phyloP scores from a whole-genome alignment of 2,113 vertebrate species.

The Melanocharis versteri region DNA sequence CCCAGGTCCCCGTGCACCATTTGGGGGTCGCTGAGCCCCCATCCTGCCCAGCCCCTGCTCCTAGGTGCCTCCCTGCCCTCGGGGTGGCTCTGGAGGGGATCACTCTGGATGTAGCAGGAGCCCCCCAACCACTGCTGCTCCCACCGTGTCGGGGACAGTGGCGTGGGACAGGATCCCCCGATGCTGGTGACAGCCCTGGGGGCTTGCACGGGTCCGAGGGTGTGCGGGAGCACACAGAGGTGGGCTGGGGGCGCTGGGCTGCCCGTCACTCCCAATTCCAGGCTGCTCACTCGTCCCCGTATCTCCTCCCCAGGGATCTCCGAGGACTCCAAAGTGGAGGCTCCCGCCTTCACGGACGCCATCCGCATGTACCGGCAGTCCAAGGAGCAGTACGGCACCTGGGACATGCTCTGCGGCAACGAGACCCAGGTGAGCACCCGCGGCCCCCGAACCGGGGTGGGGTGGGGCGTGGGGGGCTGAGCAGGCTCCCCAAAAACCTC shows the following conservation, averaged over 20 bases:
- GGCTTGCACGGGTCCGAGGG: fast-evolving
- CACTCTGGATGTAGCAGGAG: not conserved
- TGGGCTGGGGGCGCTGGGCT: not conserved
- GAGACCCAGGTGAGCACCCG: constrained; percentile 81
- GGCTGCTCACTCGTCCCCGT: not conserved
- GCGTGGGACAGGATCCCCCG: too few relatives aligned
- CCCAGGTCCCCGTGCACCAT: fast-evolving
- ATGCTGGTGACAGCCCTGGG: fast-evolving
- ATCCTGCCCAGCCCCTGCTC: too few relatives aligned
- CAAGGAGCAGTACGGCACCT: constrained; percentile 89
- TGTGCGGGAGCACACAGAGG: fast-evolving
- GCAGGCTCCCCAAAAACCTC: not conserved
- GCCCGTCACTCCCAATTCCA: fast-evolving
- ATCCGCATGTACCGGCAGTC: constrained; percentile 88
- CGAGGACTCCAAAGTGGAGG: constrained; percentile 85
- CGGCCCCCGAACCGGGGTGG: fast-evolving
- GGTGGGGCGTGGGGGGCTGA: fast-evolving
- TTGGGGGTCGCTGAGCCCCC: not conserved
- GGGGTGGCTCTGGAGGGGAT: not conserved
- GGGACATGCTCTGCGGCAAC: constrained; percentile 94
- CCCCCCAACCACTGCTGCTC: not conserved
- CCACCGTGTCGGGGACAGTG: not conserved
- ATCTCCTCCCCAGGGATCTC: constrained; percentile 79
- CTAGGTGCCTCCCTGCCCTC: not conserved
- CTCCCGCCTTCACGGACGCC: constrained; percentile 87